Evolutionary conservation across 2,888 invertebrate genomes (phyloP), one percentile per base, ranked within the genome.

Genomic region (Polydesmus complanatus): DNA sequence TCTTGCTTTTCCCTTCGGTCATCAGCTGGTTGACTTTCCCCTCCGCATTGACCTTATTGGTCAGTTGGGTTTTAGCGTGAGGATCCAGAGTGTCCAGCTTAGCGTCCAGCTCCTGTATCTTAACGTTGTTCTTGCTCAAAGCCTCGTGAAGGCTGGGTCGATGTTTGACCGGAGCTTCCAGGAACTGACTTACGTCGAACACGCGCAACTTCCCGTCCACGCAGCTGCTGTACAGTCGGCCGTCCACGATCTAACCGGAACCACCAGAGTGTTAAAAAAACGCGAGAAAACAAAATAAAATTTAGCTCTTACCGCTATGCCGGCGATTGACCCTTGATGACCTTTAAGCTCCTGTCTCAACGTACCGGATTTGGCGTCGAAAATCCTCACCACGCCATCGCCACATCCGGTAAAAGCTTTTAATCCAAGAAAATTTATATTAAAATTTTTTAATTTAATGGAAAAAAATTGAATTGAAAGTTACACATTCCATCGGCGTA

Each of bases 401-500:
- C 61, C 61, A 61, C 61, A 48, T 18, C 63, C 63, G 8, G 61
- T 63, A 26, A 55, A 58, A 26, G 61, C 63, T 63, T 37, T 21
- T 58, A 60, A 21, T 37, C 22, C 23, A 21, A 26, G n/a, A 23
- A 47, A 26, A 22, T 54, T 54, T 54, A 26, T 51, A 51, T 22
- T 51, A 19, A 21, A 11, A 51, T 19, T 14, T 19, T 51, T 51
- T 51, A 21, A 37, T n/a, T n/a, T n/a, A 11, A 18, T 48, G 48
- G 48, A 48, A 23, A 22, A 21, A 14, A 47, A 57, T n/a, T 21
- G 27, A 21, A n/a, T n/a, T 37, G 37, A 37, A 37, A 37, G 74
- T 70, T 67, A 78, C 78, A 67, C 60, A 76, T 67, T 25, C 77
- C 77, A n/a, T 76, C 72, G 63, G 71, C 68, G 64, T 73, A 73